Evolutionary conservation across 2,113 vertebrate genomes (phyloP).

Genomic region (Alosa alosa): DNA sequence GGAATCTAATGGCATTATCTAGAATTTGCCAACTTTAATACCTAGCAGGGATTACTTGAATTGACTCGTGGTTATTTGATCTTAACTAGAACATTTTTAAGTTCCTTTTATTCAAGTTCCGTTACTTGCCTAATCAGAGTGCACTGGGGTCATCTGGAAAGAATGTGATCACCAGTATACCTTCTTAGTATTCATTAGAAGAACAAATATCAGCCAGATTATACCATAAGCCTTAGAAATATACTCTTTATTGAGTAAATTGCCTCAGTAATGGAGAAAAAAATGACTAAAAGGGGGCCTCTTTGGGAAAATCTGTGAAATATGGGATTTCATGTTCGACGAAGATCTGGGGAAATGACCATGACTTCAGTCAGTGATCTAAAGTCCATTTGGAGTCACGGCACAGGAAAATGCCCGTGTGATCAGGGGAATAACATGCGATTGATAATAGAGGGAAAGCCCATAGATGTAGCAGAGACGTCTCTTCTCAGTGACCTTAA

Average conservation of each 20-base stretch:
- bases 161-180: constrained; percentile 64
- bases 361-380: constrained; percentile 58
- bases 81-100: constrained; percentile 61
- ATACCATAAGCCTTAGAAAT: constrained; percentile 65
- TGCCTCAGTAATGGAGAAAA: constrained; percentile 53
- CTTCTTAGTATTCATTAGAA: constrained; percentile 71
- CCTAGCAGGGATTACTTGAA: constrained; percentile 63
- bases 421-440: constrained; percentile 50
- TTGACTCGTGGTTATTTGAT: constrained; percentile 57
- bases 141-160: constrained; percentile 63
- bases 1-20: constrained; percentile 69
- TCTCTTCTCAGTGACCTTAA: constrained; percentile 73
- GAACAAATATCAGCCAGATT: constrained; percentile 77
- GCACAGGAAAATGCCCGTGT: constrained; percentile 47
- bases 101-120: constrained; percentile 66
- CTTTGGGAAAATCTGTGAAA: constrained; percentile 56
- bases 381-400: constrained; percentile 61
- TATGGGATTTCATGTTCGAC: constrained; percentile 42
- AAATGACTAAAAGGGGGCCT: constrained; percentile 55
- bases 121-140: constrained; percentile 65
- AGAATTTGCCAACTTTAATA: constrained; percentile 72
- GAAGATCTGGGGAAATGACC: constrained; percentile 51
- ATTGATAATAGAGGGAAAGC: constrained; percentile 63
- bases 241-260: constrained; percentile 42
- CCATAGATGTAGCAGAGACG: constrained; percentile 50